A percentile compares a stretch with the other conserved stretches of the same genome.
Evolutionary conservation across 2,113 vertebrate genomes (phyloP).

Genomic region (Hydropotes inermis): DNA sequence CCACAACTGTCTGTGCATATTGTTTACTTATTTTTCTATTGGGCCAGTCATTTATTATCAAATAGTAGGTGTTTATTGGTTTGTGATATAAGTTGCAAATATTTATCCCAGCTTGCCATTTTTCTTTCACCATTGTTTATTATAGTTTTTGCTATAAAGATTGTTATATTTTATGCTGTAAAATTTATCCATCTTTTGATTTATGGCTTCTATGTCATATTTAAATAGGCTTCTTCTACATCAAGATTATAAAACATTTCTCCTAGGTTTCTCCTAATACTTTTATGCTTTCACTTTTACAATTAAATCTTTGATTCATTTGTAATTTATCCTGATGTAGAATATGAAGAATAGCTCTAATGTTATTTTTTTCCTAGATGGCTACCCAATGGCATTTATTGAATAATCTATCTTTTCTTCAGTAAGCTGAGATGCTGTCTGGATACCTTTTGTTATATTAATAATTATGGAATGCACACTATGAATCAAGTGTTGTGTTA

Average conservation of each 20-base stretch:
- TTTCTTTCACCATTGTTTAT: constrained; percentile 56
- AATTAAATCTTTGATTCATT: constrained; percentile 62
- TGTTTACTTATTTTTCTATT: constrained; percentile 48
- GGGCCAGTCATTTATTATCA: constrained; percentile 55
- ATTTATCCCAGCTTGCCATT: constrained; percentile 58
- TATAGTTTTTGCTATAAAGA: constrained; percentile 39
- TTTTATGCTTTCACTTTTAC: constrained; percentile 49
- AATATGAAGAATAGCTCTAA: constrained; percentile 25
- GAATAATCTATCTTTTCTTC: constrained; percentile 54
- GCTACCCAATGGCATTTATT: constrained; percentile 38
- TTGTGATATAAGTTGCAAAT: constrained; percentile 43
- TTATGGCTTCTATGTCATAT: constrained; percentile 39
- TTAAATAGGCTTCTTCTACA: constrained; percentile 31
- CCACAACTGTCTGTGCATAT: not conserved
- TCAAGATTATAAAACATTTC: constrained; percentile 53
- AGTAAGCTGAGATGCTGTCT: constrained; percentile 20
- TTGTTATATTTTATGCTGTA: constrained; percentile 43
- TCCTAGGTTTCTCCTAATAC: constrained; percentile 45
- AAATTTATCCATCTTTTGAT: constrained; percentile 57
- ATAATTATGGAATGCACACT: constrained; percentile 16
- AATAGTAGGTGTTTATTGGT: constrained; percentile 42
- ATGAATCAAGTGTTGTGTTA: constrained; percentile 16
- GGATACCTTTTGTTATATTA: constrained; percentile 40
- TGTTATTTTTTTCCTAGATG: constrained; percentile 44
- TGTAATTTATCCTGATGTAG: constrained; percentile 45